Conservation (phyloP, 2,888 invertebrate species). For the Corbicula japonica region DNA sequence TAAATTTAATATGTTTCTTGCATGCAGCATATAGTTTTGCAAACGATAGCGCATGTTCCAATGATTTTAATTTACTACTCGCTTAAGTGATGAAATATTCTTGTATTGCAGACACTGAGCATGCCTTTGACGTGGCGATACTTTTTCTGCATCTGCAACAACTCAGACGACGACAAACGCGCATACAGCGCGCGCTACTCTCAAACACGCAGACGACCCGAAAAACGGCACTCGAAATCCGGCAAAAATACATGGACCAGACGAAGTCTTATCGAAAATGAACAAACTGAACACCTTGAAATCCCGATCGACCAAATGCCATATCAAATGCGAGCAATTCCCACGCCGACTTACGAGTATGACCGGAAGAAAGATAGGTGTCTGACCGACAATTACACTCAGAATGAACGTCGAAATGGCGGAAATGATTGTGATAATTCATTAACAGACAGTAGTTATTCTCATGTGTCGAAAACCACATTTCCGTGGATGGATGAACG, state of each 20-base stretch:
- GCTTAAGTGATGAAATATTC: background rate
- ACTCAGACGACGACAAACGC: conserved; percentile 22
- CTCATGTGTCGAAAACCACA: conserved; percentile 39
- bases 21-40: too few species aligned
- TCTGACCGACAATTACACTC: too few species aligned
- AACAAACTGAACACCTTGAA: conserved; percentile 27
- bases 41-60: too few species aligned
- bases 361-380: too few species aligned
- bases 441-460: background rate
- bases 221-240: conserved; percentile 15
- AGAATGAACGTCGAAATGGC: too few species aligned
- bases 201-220: conserved; percentile 2
- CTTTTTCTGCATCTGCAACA: conserved; percentile 44
- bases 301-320: conserved; percentile 21
- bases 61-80: too few species aligned
- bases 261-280: conserved; percentile 46
- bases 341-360: conserved; percentile 12
- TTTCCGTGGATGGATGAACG: conserved; percentile 67
- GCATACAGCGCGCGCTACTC: background rate
- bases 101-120: background rate
- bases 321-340: conserved; percentile 39
- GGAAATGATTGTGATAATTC: too few species aligned
- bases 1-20: too few species aligned
- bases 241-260: conserved; percentile 55
- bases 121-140: conserved; percentile 47